Evolutionary conservation across 2,888 invertebrate genomes (phyloP), one percentile per base, ranked within the genome.

Genomic region (Diloba caeruleocephala): DNA sequence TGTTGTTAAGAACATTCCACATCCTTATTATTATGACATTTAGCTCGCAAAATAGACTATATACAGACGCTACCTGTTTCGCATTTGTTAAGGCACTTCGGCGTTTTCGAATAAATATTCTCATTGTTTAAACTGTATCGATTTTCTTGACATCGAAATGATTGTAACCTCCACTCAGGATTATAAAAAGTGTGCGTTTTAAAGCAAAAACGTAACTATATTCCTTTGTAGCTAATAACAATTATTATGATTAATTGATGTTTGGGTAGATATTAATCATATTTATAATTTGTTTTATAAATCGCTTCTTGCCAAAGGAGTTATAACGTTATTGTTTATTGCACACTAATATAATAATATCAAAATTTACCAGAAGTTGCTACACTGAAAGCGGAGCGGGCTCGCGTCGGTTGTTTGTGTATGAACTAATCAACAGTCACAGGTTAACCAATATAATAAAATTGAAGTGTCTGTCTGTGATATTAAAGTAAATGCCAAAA

Each of bases 21-120:
- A 72, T 71, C 64, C 60, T 78, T 75, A 75, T 68, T 64, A 53
- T 53, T 56, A 55, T 71, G 57, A 55, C 60, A 64, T 72, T 64
- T 68, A 45, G 44, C 25, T 53, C 9, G 10, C 32, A 10, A 50
- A 46, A 13, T 31, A 17, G 26, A 28, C 13, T 51, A 28, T 19
- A 29, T 54, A 42, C 14, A 53, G 38, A 55, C 6, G 34, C 21
- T 52, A 66, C 57, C 50, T 53, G 67, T 46, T 44, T 71, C 46
- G 48, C 48, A 65, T 59, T 21, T n/a, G n/a, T 4, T 37, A 44
- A 52, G 19, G 15, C 45, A 34, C 38, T 37, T 48, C 33, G 25
- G 15, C 13, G 10, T 1, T 14, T 53, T 58, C 29, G 23, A 45
- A 42, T 62, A 38, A 52, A 46, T 55, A 43, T 52, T 37, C 29